A percentile compares a stretch with the other conserved stretches of the same genome.
These are phyloP conservation scores for Procavia capensis DNA, from an alignment of 2,113 vertebrate genomes.

Conservation along the genomic window DNA sequence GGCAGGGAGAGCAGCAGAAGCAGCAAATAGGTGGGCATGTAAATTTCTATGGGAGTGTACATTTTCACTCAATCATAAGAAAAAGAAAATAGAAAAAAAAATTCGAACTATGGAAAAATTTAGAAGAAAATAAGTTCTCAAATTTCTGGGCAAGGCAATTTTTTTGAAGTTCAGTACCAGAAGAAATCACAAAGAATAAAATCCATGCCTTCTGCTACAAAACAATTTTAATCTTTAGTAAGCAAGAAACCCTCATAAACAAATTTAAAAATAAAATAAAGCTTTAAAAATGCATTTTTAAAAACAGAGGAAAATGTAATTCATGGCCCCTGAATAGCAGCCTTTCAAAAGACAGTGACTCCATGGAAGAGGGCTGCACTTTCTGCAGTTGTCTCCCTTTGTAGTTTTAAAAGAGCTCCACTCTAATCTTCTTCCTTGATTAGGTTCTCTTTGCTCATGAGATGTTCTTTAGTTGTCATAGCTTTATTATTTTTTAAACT, in stretches of 20 bases:
- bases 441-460: not conserved
- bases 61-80: no score
- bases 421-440: not conserved
- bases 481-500: not conserved
- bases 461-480: not conserved
- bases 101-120: not conserved
- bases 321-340: no score
- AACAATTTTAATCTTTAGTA: not conserved
- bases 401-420: not conserved
- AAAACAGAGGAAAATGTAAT: not conserved
- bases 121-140: not conserved
- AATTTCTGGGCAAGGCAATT: not conserved
- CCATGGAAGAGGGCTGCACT: not conserved
- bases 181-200: slow-evolving; percentile 4
- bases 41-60: no score
- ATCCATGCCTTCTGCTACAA: slow-evolving; percentile 3
- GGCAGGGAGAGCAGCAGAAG: no score
- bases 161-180: not conserved
- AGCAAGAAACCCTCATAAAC: not conserved
- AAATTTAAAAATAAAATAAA: slow-evolving; percentile 18
- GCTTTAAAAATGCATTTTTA: not conserved
- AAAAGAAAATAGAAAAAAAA: no score
- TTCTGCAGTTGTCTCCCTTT: not conserved
- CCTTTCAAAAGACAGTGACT: not conserved
- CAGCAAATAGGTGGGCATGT: no score